A percentile compares a stretch with the other conserved stretches of the same genome.
These are phyloP conservation scores for Okamejei kenojei DNA, from an alignment of 2,797 vertebrate genomes.

Conservation along the genomic window DNA sequence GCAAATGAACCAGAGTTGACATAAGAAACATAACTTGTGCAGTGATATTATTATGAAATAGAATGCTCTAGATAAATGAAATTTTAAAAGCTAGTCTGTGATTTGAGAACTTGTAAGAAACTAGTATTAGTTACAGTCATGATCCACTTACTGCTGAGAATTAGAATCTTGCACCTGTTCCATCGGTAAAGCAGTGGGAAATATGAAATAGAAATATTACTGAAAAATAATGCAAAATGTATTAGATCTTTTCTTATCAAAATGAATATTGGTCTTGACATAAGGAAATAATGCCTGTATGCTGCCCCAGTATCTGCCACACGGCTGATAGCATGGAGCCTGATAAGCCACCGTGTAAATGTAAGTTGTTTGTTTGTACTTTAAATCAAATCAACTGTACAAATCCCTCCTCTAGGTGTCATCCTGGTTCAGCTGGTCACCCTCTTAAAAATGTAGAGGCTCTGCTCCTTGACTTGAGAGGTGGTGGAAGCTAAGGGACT, in stretches of 20 bases:
- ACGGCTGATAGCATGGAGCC: background rate
- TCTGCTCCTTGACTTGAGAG: background rate
- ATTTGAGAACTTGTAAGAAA: background rate
- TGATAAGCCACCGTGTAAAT: background rate
- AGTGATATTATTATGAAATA: background rate
- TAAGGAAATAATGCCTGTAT: background rate
- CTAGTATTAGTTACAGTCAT: background rate
- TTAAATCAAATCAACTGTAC: background rate
- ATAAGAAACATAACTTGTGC: background rate
- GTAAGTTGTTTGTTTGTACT: background rate
- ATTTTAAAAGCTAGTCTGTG: background rate
- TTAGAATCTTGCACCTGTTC: background rate
- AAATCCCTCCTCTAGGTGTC: background rate
- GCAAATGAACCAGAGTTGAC: background rate
- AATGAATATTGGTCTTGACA: background rate
- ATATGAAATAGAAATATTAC: background rate
- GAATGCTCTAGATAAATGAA: background rate
- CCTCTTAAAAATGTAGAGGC: background rate
- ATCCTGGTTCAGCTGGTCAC: background rate
- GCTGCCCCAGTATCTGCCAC: too few species aligned
- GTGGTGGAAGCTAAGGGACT: background rate
- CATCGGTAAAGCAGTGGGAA: background rate
- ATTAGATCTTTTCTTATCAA: background rate
- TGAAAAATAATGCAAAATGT: background rate
- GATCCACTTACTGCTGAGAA: background rate